phyloP scores from a whole-genome alignment of 1,140 invertebrate species.

The Laupala kohalensis region DNA sequence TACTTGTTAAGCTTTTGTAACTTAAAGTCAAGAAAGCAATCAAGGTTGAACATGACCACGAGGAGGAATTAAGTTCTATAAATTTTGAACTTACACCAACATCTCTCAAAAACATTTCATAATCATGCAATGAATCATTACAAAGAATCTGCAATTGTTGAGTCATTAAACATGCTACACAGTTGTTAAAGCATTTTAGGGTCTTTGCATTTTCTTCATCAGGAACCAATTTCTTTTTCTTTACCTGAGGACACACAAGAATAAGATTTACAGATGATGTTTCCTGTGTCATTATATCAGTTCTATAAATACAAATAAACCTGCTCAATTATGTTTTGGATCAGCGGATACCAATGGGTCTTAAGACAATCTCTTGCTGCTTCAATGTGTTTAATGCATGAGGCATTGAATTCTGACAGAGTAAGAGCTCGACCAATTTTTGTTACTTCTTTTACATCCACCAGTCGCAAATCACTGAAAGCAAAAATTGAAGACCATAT shows the following conservation, averaged over 20 bases:
- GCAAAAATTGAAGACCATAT: slow-evolving; percentile 17
- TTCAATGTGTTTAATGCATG: slow-evolving; percentile 36
- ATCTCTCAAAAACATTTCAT: slow-evolving; percentile 59
- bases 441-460: slow-evolving; percentile 38
- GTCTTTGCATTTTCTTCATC: slow-evolving; percentile 45
- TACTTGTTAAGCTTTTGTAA: background rate
- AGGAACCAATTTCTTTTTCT: slow-evolving; percentile 60
- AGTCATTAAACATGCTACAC: slow-evolving; percentile 73
- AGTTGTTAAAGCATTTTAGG: slow-evolving; percentile 68
- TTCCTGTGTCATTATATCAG: background rate
- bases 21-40: background rate
- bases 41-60: too few species aligned
- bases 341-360: slow-evolving; percentile 45
- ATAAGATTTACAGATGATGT: background rate
- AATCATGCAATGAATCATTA: slow-evolving; percentile 66
- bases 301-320: slow-evolving; percentile 19
- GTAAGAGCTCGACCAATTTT: slow-evolving; percentile 35
- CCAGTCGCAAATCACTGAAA: slow-evolving; percentile 35
- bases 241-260: slow-evolving; percentile 36
- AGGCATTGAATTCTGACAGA: slow-evolving; percentile 35
- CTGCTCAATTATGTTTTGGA: slow-evolving; percentile 38
- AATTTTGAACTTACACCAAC: slow-evolving; percentile 43
- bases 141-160: slow-evolving; percentile 66
- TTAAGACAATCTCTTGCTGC: slow-evolving; percentile 34
- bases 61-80: too few species aligned